Conservation (phyloP, 2,113 vertebrate genomes). For the Etheostoma spectabile region DNA sequence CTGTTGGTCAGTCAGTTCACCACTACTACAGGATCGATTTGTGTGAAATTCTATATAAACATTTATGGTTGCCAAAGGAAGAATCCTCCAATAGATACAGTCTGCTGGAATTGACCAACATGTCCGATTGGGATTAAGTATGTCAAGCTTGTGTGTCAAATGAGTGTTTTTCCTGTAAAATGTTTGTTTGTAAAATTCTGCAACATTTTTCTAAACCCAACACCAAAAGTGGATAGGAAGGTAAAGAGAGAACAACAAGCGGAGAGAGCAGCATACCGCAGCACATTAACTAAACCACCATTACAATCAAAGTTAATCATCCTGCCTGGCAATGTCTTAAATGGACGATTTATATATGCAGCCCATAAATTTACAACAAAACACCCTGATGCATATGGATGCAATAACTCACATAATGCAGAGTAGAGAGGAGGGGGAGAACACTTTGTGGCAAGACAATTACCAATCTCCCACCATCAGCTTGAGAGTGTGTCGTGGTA, state of each 20-base stretch:
- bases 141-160: neutral
- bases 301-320: conserved; percentile 56
- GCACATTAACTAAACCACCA: conserved; percentile 38
- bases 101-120: neutral
- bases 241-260: conserved; percentile 1
- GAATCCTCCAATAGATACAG: neutral
- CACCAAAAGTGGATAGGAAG: neutral
- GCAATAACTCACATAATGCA: conserved; percentile 54
- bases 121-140: neutral
- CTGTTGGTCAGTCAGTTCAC: neutral
- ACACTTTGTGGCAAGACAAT: conserved; percentile 55
- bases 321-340: conserved; percentile 46
- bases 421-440: conserved; percentile 21
- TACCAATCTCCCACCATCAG: conserved; percentile 68
- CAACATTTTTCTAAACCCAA: neutral
- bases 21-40: neutral
- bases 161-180: neutral
- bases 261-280: neutral
- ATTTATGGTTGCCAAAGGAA: neutral
- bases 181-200: neutral
- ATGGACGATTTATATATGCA: conserved; percentile 52
- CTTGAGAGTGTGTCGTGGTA: conserved; percentile 51
- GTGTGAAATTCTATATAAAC: no score
- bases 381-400: conserved; percentile 52
- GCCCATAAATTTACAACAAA: conserved; percentile 50